Conservation (phyloP, 2,797 vertebrate species). For the Hapalemur alaotrensis region DNA sequence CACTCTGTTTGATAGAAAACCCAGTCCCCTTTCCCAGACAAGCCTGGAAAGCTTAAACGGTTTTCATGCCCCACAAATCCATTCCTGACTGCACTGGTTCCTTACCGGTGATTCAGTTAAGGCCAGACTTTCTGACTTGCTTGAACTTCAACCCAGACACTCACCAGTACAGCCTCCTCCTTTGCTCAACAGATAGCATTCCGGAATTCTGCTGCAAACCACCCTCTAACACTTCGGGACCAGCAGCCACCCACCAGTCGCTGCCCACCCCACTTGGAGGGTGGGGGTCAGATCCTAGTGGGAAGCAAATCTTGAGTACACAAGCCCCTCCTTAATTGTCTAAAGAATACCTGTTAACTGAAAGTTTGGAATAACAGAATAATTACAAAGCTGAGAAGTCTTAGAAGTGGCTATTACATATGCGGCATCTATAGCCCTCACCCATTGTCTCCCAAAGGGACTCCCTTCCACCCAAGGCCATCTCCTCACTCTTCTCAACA, state of each 20-base stretch:
- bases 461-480: background rate
- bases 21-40: background rate
- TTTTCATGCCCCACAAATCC: background rate
- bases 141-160: background rate
- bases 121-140: background rate
- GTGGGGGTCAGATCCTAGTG: background rate
- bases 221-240: background rate
- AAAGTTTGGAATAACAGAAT: background rate
- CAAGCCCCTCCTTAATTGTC: background rate
- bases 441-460: background rate
- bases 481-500: background rate
- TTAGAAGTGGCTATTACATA: background rate
- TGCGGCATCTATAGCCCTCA: background rate
- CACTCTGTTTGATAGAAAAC: background rate
- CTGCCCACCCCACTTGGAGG: background rate
- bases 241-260: background rate
- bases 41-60: background rate
- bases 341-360: background rate
- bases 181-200: background rate
- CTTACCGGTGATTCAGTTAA: background rate
- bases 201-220: background rate
- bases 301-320: background rate
- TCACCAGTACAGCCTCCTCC: background rate
- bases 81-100: background rate
- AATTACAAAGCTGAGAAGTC: background rate